Percentiles rank a stretch among this genome's conserved stretches.
These are phyloP conservation scores for Diarsia dahlii DNA, from an alignment of 2,888 invertebrate genomes.

Conservation along the genomic window DNA sequence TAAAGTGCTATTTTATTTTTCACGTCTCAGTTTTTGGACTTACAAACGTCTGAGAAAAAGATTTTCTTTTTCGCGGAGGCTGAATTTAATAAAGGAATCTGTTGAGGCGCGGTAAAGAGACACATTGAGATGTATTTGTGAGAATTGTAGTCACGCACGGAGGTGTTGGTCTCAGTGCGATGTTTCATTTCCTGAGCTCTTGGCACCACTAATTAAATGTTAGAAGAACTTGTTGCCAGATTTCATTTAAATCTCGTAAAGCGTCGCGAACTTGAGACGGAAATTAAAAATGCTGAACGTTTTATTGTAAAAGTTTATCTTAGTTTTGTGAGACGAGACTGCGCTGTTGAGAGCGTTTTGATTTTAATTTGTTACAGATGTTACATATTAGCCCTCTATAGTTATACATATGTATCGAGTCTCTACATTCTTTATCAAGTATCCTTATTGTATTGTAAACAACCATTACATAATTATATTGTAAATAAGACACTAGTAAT, in stretches of 20 bases:
- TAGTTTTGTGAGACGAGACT: conserved; percentile 68
- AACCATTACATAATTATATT: no score
- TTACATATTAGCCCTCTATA: no score
- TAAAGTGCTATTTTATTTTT: conserved; percentile 82
- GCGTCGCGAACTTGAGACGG: conserved; percentile 76
- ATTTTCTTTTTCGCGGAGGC: conserved; percentile 64
- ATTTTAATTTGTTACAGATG: conserved; percentile 66
- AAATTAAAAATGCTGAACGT: conserved; percentile 82
- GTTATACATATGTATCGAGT: no score
- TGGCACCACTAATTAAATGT: conserved; percentile 84
- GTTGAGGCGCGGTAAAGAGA: conserved; percentile 63
- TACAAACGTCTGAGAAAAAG: conserved; percentile 67
- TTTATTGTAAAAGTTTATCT: conserved; percentile 82
- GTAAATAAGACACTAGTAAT: no score
- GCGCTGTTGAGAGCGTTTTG: conserved; percentile 66
- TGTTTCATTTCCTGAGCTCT: conserved; percentile 83
- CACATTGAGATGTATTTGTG: conserved; percentile 64
- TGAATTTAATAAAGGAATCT: conserved; percentile 79
- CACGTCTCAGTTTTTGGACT: conserved; percentile 70
- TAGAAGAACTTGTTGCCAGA: conserved; percentile 81
- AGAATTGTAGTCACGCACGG: conserved; percentile 68
- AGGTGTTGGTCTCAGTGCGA: conserved; percentile 73
- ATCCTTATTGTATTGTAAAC: no score
- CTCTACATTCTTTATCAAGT: no score
- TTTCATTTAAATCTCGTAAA: conserved; percentile 83